Evolutionary conservation across 2,113 vertebrate species (phyloP).

Genomic region (Tupaia chinensis): DNA sequence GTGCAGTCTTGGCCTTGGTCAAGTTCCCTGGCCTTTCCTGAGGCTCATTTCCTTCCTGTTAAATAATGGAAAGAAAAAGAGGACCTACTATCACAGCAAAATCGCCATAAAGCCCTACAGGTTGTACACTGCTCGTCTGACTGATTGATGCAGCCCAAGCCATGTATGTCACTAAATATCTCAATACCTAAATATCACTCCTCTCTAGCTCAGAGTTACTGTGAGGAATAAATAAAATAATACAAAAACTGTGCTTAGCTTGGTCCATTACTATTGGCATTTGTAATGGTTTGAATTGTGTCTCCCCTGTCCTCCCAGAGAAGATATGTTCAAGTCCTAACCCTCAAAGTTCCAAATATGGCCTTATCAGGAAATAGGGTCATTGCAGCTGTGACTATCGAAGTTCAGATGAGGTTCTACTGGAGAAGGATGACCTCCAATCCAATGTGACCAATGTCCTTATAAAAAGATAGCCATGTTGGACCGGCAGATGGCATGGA

Average conservation of each 20-base stretch:
- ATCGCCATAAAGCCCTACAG: background rate
- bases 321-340: background rate
- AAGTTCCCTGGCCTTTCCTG: conserved; percentile 23
- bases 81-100: background rate
- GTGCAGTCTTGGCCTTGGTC: background rate
- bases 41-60: conserved; percentile 37
- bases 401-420: background rate
- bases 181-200: background rate
- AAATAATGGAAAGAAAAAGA: background rate
- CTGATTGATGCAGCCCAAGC: background rate
- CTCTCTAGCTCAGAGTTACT: background rate
- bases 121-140: background rate
- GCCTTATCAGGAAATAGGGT: background rate
- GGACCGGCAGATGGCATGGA: too few relatives aligned
- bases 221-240: background rate
- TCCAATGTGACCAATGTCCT: background rate
- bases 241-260: background rate
- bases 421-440: background rate
- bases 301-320: background rate
- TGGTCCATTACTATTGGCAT: background rate
- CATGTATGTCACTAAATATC: background rate
- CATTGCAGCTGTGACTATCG: background rate
- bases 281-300: background rate
- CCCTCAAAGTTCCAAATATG: background rate
- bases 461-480: background rate